phyloP scores from a whole-genome alignment of 2,113 vertebrate species.

The Mesitornis unicolor region DNA sequence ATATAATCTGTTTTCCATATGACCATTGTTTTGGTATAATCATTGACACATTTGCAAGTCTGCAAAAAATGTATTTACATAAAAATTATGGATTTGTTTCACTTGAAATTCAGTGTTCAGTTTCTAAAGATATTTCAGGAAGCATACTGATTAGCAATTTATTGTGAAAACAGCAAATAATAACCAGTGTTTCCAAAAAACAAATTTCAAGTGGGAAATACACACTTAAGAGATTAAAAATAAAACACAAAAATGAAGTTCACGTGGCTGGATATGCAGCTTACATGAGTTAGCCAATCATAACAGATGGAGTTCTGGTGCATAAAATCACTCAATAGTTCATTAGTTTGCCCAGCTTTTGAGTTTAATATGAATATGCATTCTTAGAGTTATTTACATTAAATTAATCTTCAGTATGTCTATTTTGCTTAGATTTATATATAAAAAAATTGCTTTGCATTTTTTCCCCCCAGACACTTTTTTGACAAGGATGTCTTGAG shows the following conservation, averaged over 20 bases:
- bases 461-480: neutral
- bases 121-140: neutral
- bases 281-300: accelerated
- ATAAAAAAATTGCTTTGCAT: neutral
- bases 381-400: neutral
- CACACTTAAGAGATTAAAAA: neutral
- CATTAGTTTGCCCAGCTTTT: neutral
- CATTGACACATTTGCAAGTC: neutral
- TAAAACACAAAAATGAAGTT: neutral
- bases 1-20: neutral
- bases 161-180: neutral
- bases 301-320: neutral
- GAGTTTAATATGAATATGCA: neutral
- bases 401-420: neutral
- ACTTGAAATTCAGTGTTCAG: neutral
- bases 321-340: neutral
- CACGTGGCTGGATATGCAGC: neutral
- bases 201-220: neutral
- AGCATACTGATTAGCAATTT: neutral
- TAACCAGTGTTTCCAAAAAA: neutral
- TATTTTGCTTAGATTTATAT: neutral
- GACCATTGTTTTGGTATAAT: neutral
- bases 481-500: neutral
- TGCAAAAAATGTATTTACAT: neutral
- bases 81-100: neutral